Percentiles rank a stretch among this genome's conserved stretches.
Conservation (phyloP, 30 jellyfish, hydroid and myxozoan species). For the Catostylus mosaicus region DNA sequence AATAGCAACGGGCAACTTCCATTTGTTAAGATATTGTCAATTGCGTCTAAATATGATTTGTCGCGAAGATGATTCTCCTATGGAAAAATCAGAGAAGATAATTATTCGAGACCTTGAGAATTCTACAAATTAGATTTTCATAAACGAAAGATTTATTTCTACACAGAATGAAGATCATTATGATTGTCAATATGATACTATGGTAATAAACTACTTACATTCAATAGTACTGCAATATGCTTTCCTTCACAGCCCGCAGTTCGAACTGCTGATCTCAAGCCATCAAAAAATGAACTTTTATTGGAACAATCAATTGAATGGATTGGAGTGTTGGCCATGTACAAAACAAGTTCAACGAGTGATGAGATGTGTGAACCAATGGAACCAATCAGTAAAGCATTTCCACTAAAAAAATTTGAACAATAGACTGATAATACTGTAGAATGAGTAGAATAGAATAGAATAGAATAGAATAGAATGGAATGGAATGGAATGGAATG, state of each 20-base stretch:
- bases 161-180: too few relatives aligned
- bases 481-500: constrained; percentile 1
- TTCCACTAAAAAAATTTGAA: constrained; percentile 29
- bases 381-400: constrained; percentile 64
- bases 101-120: too few relatives aligned
- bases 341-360: constrained; percentile 61
- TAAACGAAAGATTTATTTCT: too few relatives aligned
- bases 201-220: constrained; percentile 29
- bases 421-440: background rate
- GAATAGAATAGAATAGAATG: background rate
- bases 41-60: constrained; percentile 61
- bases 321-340: constrained; percentile 61
- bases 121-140: background rate
- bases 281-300: constrained; percentile 65
- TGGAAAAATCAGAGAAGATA: background rate
- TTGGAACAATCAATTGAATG: constrained; percentile 67
- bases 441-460: background rate
- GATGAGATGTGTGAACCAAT: constrained; percentile 73
- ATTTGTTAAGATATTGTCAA: constrained; percentile 59
- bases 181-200: too few relatives aligned
- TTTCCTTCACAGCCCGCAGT: constrained; percentile 87
- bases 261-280: constrained; percentile 78
- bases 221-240: constrained; percentile 49
- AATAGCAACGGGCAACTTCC: constrained; percentile 78
- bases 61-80: constrained; percentile 69